A percentile compares a stretch with the other conserved stretches of the same genome.
Conservation (phyloP, 2,113 vertebrate genomes). For the Connochaetes taurinus region DNA sequence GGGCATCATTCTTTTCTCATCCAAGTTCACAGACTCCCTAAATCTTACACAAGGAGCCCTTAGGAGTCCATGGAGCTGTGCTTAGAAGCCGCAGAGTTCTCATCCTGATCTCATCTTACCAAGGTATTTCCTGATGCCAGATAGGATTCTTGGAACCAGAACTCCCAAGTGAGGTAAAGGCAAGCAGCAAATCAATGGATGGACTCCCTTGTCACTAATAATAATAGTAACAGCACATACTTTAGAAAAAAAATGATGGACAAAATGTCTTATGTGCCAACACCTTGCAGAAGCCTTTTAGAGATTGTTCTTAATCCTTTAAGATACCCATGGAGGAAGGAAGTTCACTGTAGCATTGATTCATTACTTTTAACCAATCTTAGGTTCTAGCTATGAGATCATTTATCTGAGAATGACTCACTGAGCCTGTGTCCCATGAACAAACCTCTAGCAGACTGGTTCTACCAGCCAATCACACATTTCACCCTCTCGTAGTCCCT, state of each 20-base stretch:
- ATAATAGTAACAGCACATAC: neutral
- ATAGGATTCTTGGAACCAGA: neutral
- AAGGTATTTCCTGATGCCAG: neutral
- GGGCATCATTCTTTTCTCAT: neutral
- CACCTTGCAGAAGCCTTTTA: neutral
- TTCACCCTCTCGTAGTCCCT: neutral
- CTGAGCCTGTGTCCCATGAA: neutral
- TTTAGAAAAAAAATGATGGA: neutral
- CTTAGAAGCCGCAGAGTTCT: neutral
- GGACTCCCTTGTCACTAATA: neutral
- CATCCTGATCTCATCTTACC: neutral
- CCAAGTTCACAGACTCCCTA: neutral
- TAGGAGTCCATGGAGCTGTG: neutral
- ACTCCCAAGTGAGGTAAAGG: neutral
- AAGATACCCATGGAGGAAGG: neutral
- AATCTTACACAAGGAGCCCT: neutral
- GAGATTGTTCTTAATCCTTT: neutral
- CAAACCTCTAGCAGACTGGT: neutral
- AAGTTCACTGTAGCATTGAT: rapidly evolving
- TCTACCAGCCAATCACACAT: neutral
- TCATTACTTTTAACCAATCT: neutral
- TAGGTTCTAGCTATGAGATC: neutral
- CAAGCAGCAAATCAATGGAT: neutral
- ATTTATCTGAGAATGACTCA: neutral
- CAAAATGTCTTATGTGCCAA: neutral